Evolutionary conservation across 2,797 vertebrate species (phyloP), one percentile per base, ranked within the genome.

Genomic region (Leptoclinus maculatus): DNA sequence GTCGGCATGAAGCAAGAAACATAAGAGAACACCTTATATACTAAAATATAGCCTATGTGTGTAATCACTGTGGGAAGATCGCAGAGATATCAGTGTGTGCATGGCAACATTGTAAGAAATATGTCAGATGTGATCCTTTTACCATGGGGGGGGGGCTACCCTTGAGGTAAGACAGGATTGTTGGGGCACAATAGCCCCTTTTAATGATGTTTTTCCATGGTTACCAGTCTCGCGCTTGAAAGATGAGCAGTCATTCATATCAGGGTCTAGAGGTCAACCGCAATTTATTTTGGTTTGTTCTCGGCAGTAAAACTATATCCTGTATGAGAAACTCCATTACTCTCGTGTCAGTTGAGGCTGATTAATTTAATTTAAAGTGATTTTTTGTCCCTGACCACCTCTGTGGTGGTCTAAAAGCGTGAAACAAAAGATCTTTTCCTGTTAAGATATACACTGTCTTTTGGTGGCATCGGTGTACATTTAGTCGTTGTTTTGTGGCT

Each of bases 181-280:
- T 90, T 72, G 57, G 71, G 58, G 39, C 81, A 90, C 84, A 92
- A 85, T 75, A 67, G 82, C 3, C 58, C 75, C 27, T 74, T 92
- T 89, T 88, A 91, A 88, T 91, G 62, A 90, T 85, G 80, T 87
- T 70, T 87, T 84, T 77, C 87, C 88, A 89, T 93, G 84, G 90
- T 89, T 83, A 88, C 90, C 75, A 25, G 70, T 17, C 59, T 83
- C 49, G 43, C 74, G 62, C 74, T 54, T 80, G 25, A 89, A 90
- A 88, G 86, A 91, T 87, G 87, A 90, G 83, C 75, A 19, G 74
- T 86, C 82, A 83, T 87, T 92, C 78, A 89, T 87, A 83, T 86
- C 83, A 74, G 71, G 82, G 79, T 76, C 64, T 34, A 66, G 60
- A 79, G 87, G 88, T 91, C 83, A 88, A 62, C 71, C 14, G 29